Evolutionary conservation across 2,888 invertebrate genomes (phyloP), one percentile per base, ranked within the genome.

Genomic region (Cryptops parisi): DNA sequence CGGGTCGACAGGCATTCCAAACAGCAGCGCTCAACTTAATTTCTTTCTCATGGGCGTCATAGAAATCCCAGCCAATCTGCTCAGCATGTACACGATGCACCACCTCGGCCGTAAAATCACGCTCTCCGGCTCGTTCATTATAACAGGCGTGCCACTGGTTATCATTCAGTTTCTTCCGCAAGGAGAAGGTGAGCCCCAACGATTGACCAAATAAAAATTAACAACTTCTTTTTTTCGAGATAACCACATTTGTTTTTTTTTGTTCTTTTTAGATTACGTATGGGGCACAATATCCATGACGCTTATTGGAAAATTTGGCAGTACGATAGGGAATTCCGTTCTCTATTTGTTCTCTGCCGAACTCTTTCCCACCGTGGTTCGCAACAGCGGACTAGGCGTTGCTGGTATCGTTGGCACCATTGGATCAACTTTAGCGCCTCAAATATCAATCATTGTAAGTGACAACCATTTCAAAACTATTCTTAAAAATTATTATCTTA

Each of bases 281-380:
- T 55, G 55, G 55, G 24, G 53, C 15, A 17, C 40, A n/a, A 48
- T 58, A n/a, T 24, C 76, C 5, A 74, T 87, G 40, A 82, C 84
- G 38, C 79, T 82, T 58, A 66, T 80, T 40, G 86, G 84, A 0
- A 80, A 89, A 57, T 81, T 84, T 64, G 85, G 87, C 12, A 79
- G 86, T 68, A 82, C 85, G 17, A 78, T 87, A 43, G 78, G 82
- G 1, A 91, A 90, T 65, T 84, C 87, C 1, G 82, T 84, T 1
- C 83, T 84, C 3, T 91, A 90, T 67, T 75, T 91, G 19, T 90
- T 84, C 67, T 82, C 84, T 0, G 86, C 87, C 0, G 91, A 91
- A 69, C 67, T 89, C 15, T 90, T 88, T 66, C 91, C 91, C 0
- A 91, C 91, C 0, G 82, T 88, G 1, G 81, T 89, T 0, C 76